Percentiles rank a stretch among this genome's conserved stretches.
These are phyloP conservation scores for Caiman crocodilus DNA, from an alignment of 2,797 vertebrate species.

Conservation along the genomic window DNA sequence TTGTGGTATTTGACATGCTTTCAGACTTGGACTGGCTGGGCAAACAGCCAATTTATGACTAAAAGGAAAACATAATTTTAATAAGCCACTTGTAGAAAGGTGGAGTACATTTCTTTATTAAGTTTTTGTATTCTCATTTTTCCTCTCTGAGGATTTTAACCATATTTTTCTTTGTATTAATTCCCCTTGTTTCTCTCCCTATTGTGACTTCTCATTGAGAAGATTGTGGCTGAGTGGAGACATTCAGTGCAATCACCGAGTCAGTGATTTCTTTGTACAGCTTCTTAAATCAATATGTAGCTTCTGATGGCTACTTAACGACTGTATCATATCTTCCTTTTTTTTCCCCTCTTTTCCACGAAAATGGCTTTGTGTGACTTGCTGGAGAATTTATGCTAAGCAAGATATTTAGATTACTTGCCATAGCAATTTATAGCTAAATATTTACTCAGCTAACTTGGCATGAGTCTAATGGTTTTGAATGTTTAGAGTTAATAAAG, in stretches of 20 bases:
- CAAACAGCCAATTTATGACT: slow-evolving; percentile 1
- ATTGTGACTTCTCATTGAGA: background rate
- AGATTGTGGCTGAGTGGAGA: background rate
- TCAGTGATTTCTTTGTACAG: slow-evolving; percentile 22
- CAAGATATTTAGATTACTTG: background rate
- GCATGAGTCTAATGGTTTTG: background rate
- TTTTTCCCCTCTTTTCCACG: background rate
- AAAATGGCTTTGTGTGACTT: slow-evolving; percentile 12
- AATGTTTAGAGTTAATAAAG: background rate
- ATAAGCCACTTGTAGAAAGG: background rate
- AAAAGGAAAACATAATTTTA: background rate
- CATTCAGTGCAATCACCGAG: slow-evolving; percentile 4
- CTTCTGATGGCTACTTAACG: slow-evolving; percentile 29
- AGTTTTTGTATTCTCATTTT: background rate
- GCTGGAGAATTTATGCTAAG: background rate
- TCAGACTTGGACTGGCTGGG: background rate
- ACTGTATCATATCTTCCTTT: background rate
- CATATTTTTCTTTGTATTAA: background rate
- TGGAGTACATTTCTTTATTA: background rate
- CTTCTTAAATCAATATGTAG: slow-evolving; percentile 8
- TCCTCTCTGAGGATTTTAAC: background rate
- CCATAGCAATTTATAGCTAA: background rate
- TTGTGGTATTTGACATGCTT: background rate
- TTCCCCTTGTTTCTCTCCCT: background rate
- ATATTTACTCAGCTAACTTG: slow-evolving; percentile 1